Percentiles rank a stretch among this genome's conserved stretches.
Conservation (phyloP, 2,888 invertebrate genomes). For the Liodrosophila aerea region DNA sequence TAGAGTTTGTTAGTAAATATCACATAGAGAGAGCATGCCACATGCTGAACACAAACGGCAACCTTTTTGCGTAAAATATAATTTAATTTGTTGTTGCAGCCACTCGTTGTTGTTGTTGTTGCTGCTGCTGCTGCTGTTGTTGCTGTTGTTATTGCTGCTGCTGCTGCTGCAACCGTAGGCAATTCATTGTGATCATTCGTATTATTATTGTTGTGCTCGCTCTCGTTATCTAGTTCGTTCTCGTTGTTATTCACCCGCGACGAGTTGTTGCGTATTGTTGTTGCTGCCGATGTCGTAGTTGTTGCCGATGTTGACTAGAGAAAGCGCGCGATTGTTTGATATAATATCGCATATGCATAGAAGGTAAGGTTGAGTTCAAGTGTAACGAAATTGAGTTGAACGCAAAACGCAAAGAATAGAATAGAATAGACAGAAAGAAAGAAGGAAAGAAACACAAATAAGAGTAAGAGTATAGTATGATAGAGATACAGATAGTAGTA, state of each 20-base stretch:
- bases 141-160: conserved; percentile 34
- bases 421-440: conserved; percentile 62
- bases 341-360: conserved; percentile 41
- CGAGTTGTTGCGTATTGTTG: conserved; percentile 51
- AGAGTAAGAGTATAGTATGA: conserved; percentile 63
- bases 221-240: conserved; percentile 23
- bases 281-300: conserved; percentile 42
- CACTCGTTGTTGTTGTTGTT: conserved; percentile 39
- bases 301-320: conserved; percentile 65
- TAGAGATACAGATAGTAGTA: conserved; percentile 32
- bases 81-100: conserved; percentile 70
- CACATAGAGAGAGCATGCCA: conserved; percentile 51
- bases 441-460: conserved; percentile 66
- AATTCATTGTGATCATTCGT: conserved; percentile 29
- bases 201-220: conserved; percentile 43
- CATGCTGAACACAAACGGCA: conserved; percentile 69
- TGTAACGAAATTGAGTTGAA: conserved; percentile 5
- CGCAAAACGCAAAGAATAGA: conserved; percentile 50
- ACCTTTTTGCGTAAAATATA: conserved; percentile 72
- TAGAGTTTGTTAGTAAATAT: too few species aligned
- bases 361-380: conserved; percentile 39
- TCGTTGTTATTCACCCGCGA: conserved; percentile 65
- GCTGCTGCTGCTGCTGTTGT: conserved; percentile 20
- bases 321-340: conserved; percentile 21
- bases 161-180: conserved; percentile 23